A percentile compares a stretch with the other conserved stretches of the same genome.
Conservation (phyloP, 2,113 vertebrate species). For the Rhombomys opimus region DNA sequence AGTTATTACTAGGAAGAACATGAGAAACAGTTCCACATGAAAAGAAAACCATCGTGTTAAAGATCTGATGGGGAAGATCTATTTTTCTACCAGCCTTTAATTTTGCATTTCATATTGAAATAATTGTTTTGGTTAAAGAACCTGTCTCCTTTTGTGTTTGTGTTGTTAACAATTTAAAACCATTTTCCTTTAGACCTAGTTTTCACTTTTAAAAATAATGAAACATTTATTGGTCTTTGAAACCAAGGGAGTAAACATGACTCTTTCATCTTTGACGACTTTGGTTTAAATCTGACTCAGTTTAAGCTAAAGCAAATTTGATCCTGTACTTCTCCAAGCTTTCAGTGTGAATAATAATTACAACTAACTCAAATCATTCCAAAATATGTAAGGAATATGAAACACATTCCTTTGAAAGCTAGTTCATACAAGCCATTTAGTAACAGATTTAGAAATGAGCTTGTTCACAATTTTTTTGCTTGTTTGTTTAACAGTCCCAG, state of each 20-base stretch:
- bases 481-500: not conserved
- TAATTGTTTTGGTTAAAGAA: not conserved
- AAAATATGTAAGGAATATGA: conserved; percentile 35
- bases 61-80: not conserved
- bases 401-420: not conserved
- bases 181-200: not conserved
- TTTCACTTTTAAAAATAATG: conserved; percentile 26
- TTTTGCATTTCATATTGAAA: conserved; percentile 37
- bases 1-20: conserved; percentile 16
- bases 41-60: not conserved
- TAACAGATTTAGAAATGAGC: not conserved
- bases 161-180: conserved; percentile 37
- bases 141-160: not conserved
- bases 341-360: conserved; percentile 67
- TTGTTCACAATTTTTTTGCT: not conserved
- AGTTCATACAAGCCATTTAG: not conserved
- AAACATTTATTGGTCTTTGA: conserved; percentile 63
- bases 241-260: conserved; percentile 45
- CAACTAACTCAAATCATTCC: conserved; percentile 47
- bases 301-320: conserved; percentile 64
- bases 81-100: not conserved
- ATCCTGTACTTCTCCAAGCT: conserved; percentile 28
- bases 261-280: conserved; percentile 70
- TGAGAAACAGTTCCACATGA: not conserved
- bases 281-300: conserved; percentile 64